Conservation (phyloP, 92 coral and sea anemone genomes). For the Epizoanthus stellaris region DNA sequence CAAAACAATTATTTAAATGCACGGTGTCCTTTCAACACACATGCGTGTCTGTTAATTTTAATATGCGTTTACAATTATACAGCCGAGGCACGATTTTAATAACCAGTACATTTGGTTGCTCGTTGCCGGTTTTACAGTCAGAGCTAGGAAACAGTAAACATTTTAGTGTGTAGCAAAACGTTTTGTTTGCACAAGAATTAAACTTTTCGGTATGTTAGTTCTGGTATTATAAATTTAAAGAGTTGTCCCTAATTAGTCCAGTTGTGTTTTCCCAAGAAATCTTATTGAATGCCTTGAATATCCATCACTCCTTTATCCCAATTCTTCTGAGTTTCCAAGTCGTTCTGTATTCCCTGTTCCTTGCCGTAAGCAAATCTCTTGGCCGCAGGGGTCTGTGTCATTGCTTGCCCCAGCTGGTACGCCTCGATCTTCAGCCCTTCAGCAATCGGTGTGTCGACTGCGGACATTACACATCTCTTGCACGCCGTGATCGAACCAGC, state of each 20-base stretch:
- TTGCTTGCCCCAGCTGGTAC: slow-evolving; percentile 88
- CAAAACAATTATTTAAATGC: no score
- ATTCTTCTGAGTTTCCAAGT: slow-evolving; percentile 83
- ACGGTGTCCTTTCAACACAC: no score
- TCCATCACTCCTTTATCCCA: slow-evolving; percentile 96
- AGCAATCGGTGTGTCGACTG: slow-evolving; percentile 84
- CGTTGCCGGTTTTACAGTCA: no score
- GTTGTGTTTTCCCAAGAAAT: neutral
- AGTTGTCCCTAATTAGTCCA: neutral
- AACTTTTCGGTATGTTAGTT: no score
- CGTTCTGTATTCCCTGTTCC: slow-evolving; percentile 83
- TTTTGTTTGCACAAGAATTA: no score
- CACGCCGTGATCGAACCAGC: slow-evolving; percentile 88
- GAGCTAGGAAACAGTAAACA: no score
- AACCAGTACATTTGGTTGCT: no score
- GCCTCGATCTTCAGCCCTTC: slow-evolving; percentile 88
- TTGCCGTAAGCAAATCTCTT: slow-evolving; percentile 76
- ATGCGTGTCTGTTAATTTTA: no score
- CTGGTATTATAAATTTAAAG: no score
- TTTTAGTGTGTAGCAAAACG: no score
- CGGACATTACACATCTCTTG: slow-evolving; percentile 68
- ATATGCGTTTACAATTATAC: no score
- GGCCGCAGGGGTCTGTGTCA: slow-evolving; percentile 81
- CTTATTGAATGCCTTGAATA: slow-evolving; percentile 70
- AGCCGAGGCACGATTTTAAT: no score